A percentile compares a stretch with the other conserved stretches of the same genome.
phyloP scores from a whole-genome alignment of 2,113 vertebrate species.

The Hemicordylus capensis region DNA sequence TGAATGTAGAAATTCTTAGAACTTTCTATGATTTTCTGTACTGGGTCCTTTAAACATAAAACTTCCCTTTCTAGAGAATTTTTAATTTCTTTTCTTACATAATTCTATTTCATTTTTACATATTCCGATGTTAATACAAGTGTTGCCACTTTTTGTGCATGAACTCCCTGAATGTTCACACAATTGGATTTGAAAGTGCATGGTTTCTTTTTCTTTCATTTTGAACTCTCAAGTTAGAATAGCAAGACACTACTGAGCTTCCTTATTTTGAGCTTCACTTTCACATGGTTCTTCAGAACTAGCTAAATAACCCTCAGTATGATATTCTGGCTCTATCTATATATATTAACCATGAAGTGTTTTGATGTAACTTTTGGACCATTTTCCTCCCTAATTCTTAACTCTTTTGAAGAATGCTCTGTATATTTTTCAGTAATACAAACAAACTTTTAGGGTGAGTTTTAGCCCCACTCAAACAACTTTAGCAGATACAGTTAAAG shows the following conservation, averaged over 20 bases:
- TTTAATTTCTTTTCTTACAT: not conserved
- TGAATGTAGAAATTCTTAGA: not conserved
- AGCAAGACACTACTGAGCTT: conserved; percentile 1
- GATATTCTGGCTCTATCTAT: conserved; percentile 2
- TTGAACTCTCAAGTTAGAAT: conserved; percentile 36
- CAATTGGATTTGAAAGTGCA: not conserved
- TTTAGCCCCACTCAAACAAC: not conserved
- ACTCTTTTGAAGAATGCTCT: not conserved
- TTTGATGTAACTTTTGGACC: not conserved
- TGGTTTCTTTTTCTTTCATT: not conserved
- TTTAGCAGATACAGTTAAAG: conserved; percentile 17
- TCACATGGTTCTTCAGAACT: not conserved
- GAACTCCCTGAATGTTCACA: not conserved
- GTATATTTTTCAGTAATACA: not conserved
- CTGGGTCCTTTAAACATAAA: not conserved
- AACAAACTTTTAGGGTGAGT: not conserved
- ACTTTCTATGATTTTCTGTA: not conserved
- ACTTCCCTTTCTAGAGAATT: not conserved
- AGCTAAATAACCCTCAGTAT: conserved; percentile 61
- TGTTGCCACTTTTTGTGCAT: conserved; percentile 6
- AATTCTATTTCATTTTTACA: conserved; percentile 19
- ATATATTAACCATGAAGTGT: not conserved
- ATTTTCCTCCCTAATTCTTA: not conserved
- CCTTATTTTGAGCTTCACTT: not conserved
- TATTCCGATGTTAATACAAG: not conserved